Conservation (phyloP, 2,113 vertebrate genomes). For the Ifrita kowaldi region DNA sequence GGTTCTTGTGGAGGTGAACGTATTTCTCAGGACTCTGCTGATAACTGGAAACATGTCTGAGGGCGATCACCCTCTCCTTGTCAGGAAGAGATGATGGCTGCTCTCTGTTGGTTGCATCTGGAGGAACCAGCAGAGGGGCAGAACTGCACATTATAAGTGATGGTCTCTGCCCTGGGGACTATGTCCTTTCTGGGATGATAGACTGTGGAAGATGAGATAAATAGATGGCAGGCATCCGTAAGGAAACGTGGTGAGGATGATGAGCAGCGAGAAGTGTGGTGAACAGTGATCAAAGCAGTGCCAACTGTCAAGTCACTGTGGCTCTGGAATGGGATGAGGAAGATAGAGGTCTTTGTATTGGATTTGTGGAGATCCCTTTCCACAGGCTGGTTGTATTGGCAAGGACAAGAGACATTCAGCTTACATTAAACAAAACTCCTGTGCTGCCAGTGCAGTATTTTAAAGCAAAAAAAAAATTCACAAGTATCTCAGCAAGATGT, state of each 20-base stretch:
- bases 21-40: background rate
- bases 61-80: background rate
- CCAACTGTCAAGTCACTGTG: background rate
- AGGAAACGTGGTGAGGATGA: background rate
- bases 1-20: background rate
- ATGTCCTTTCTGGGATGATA: fast-evolving
- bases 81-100: background rate
- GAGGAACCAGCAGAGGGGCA: background rate
- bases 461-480: background rate
- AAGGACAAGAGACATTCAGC: background rate
- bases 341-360: fast-evolving
- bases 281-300: background rate
- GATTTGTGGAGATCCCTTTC: background rate
- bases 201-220: background rate
- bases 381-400: background rate
- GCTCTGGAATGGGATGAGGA: background rate
- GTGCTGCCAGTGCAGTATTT: background rate
- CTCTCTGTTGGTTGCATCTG: background rate
- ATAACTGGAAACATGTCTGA: fast-evolving
- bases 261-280: background rate
- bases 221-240: background rate
- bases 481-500: background rate
- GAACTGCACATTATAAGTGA: background rate
- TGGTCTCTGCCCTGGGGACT: background rate
- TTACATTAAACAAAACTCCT: background rate